Evolutionary conservation across 2,797 vertebrate genomes (phyloP), one percentile per base, ranked within the genome.

Genomic region (Sebastes minor): DNA sequence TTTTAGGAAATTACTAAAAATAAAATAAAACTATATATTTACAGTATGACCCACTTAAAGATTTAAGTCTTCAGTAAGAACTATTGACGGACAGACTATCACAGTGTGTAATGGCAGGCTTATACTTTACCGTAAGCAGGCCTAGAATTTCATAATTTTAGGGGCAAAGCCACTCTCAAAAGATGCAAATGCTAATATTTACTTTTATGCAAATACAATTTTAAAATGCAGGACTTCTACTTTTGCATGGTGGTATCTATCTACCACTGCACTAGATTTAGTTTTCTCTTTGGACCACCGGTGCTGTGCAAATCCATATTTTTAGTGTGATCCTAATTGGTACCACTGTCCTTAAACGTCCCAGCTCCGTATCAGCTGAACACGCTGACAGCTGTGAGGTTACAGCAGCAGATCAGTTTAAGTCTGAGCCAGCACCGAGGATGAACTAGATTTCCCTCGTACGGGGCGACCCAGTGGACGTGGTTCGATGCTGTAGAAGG

Each of bases 321-420:
- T 76, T 76, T 12, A 32, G 61, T 46, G 32, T 28, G 53, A 65
- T 57, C 27, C 30, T 74, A 64, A 71, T 68, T 72, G 61, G 38
- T n/a, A 11, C 8, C 2, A 1, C 35, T 63, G 68, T 80, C 67
- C 55, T 76, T 14, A 71, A 76, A 62, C 3, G 0, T 20, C 9
- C 59, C 2, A 14, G 25, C 2, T 55, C 49, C 23, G 7, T 9
- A 5, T 13, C 68, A 20, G 55, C 0, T 8, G 52, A 61, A 25
- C 23, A 10, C 6, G 52, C 65, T 78, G 81, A 74, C 84, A 76
- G 86, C 69, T 66, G 25, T 9, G 74, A 20, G 70, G 38, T 70
- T 22, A 12, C 72, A 77, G 82, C 85, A 30, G 67, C 85, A 30
- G 67, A 80, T 59, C 71, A 52, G 65, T 76, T 38, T 38, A 52